These are phyloP conservation scores for Thysanoteuthis rhombus DNA, from an alignment of 2,888 invertebrate species.

Conservation along the genomic window DNA sequence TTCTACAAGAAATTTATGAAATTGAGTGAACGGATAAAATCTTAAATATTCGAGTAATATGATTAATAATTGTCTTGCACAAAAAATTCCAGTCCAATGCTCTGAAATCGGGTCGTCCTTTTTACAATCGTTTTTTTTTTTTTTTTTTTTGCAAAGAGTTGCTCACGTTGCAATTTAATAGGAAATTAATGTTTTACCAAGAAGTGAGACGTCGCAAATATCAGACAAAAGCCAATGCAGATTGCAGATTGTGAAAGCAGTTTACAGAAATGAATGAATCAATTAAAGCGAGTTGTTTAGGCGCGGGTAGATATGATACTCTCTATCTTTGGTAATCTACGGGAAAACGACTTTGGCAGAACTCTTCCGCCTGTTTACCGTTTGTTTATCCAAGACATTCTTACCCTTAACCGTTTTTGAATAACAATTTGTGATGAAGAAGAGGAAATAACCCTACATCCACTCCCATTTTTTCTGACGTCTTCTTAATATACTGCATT, in stretches of 20 bases:
- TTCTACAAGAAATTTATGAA: no score
- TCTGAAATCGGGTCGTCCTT: background rate
- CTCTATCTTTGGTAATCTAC: conserved; percentile 12
- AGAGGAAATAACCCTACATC: background rate
- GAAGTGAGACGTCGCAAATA: background rate
- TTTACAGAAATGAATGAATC: background rate
- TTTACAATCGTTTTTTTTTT: background rate
- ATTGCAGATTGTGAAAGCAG: background rate
- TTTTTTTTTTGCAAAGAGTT: background rate
- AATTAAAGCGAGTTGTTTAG: background rate
- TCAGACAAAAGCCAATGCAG: background rate
- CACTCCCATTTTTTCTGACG: background rate
- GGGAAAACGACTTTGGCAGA: background rate
- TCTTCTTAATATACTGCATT: background rate
- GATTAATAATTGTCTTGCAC: background rate
- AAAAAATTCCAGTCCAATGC: background rate
- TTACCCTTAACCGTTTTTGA: background rate
- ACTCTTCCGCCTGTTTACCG: background rate
- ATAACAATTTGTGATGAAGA: background rate
- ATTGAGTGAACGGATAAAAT: no score
- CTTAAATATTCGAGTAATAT: no score
- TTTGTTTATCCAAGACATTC: background rate
- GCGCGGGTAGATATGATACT: background rate
- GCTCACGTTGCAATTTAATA: background rate
- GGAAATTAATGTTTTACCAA: background rate